Evolutionary conservation across 2,888 invertebrate species (phyloP).

Genomic region (Diogma glabrata): DNA sequence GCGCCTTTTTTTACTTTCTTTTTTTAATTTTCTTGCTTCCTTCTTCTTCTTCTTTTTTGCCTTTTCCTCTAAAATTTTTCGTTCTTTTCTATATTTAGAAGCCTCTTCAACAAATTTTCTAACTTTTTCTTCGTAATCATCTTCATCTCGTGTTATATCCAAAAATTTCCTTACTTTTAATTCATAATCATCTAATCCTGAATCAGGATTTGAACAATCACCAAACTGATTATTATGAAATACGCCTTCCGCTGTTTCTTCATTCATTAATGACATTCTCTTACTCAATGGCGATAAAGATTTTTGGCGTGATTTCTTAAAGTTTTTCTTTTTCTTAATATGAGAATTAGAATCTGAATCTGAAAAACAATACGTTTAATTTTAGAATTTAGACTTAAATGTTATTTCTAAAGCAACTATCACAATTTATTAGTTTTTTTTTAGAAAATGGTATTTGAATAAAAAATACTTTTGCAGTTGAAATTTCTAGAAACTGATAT

Average conservation of each 20-base stretch:
- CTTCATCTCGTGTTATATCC: conserved; percentile 69
- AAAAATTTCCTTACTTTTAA: conserved; percentile 56
- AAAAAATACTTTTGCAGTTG: too few relatives aligned
- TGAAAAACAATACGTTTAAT: conserved; percentile 18
- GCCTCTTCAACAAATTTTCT: conserved; percentile 77
- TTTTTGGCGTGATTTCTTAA: conserved; percentile 49
- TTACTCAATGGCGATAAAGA: conserved; percentile 74
- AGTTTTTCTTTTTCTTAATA: conserved; percentile 47
- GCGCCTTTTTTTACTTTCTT: conserved; percentile 54
- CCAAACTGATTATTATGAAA: conserved; percentile 55
- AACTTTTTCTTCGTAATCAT: conserved; percentile 77
- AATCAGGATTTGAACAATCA: conserved; percentile 23
- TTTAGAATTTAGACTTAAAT: conserved; percentile 5
- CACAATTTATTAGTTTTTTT: too few relatives aligned
- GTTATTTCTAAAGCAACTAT: too few relatives aligned
- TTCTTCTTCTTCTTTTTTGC: conserved; percentile 47
- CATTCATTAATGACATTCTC: conserved; percentile 63
- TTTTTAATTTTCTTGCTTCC: conserved; percentile 37
- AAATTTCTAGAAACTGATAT: too few relatives aligned
- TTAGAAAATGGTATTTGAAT: too few relatives aligned
- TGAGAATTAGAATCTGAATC: conserved; percentile 39
- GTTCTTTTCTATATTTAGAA: conserved; percentile 63
- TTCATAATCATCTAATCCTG: conserved; percentile 52
- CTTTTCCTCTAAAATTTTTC: conserved; percentile 49
- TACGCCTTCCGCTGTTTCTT: conserved; percentile 37